These are phyloP conservation scores for Tychaedon coryphoeus DNA, from an alignment of 2,113 vertebrate species.

Conservation along the genomic window DNA sequence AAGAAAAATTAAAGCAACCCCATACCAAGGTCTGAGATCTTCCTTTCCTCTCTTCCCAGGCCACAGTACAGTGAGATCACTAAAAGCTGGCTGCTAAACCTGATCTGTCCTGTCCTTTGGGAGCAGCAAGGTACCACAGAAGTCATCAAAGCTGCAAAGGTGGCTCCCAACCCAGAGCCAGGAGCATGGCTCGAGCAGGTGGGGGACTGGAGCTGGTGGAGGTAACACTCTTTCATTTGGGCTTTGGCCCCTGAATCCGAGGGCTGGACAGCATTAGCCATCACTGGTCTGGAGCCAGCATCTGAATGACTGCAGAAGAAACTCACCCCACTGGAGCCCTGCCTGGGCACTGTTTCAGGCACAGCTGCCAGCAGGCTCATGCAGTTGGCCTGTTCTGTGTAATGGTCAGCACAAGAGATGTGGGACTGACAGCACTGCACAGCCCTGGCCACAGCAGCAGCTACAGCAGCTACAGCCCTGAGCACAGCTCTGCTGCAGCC, in stretches of 20 bases:
- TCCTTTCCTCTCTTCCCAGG: background rate
- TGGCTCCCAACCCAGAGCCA: background rate
- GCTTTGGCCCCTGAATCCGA: background rate
- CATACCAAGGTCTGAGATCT: background rate
- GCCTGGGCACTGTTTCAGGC: conserved; percentile 17
- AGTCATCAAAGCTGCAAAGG: background rate
- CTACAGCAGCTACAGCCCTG: too few species aligned
- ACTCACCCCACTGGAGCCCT: background rate
- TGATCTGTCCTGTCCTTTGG: background rate
- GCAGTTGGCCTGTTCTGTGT: background rate
- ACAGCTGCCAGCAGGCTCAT: background rate
- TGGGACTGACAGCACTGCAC: background rate
- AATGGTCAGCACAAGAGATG: background rate
- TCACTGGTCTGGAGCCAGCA: background rate
- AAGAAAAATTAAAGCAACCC: background rate
- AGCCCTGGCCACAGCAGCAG: background rate
- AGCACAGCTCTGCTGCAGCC: background rate
- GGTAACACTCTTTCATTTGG: background rate
- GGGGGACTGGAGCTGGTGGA: background rate
- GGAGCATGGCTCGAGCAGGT: background rate
- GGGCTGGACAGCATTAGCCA: background rate
- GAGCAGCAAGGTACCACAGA: background rate
- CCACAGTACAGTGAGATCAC: background rate
- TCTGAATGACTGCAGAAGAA: background rate
- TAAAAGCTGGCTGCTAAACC: background rate